Evolutionary conservation across 2,797 vertebrate genomes (phyloP).

Genomic region (Tokudaia muenninki): DNA sequence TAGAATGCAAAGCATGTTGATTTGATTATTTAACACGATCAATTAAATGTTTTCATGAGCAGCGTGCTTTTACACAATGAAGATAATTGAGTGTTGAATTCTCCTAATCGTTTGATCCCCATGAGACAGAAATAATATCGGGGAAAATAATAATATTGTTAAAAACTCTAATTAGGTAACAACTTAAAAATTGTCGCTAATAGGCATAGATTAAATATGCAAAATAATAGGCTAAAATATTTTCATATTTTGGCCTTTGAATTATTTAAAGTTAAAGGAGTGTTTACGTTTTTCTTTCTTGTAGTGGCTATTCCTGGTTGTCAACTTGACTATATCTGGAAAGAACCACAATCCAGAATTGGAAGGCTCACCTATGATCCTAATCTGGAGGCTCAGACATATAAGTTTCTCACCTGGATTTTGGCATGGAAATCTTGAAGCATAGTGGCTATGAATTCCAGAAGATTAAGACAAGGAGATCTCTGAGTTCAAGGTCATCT

Average conservation of each 20-base stretch:
- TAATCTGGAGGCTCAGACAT: too few species aligned
- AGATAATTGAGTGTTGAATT: slow-evolving; percentile 79
- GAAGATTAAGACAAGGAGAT: too few species aligned
- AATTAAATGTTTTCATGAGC: slow-evolving; percentile 79
- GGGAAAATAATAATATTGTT: slow-evolving; percentile 63
- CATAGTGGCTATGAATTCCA: too few species aligned
- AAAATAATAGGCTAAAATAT: slow-evolving; percentile 12
- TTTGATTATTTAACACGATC: slow-evolving; percentile 76
- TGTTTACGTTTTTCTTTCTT: neutral
- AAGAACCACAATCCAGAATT: too few species aligned
- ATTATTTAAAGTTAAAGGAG: slow-evolving; percentile 65
- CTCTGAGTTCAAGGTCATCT: too few species aligned
- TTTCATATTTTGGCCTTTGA: slow-evolving; percentile 28
- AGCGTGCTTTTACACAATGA: slow-evolving; percentile 75
- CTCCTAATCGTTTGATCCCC: slow-evolving; percentile 76
- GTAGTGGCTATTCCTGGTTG: too few species aligned
- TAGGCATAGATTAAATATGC: neutral
- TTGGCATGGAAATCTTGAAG: too few species aligned
- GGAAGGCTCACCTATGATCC: too few species aligned
- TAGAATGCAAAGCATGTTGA: slow-evolving; percentile 65
- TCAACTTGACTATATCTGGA: too few species aligned
- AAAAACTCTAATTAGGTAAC: slow-evolving; percentile 33
- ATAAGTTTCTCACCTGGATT: too few species aligned
- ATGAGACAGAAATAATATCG: slow-evolving; percentile 69
- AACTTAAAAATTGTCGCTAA: slow-evolving; percentile 42